Percentiles rank a stretch among this genome's conserved stretches.
Conservation (phyloP, 2,113 vertebrate genomes). For the Eubucco bourcierii region DNA sequence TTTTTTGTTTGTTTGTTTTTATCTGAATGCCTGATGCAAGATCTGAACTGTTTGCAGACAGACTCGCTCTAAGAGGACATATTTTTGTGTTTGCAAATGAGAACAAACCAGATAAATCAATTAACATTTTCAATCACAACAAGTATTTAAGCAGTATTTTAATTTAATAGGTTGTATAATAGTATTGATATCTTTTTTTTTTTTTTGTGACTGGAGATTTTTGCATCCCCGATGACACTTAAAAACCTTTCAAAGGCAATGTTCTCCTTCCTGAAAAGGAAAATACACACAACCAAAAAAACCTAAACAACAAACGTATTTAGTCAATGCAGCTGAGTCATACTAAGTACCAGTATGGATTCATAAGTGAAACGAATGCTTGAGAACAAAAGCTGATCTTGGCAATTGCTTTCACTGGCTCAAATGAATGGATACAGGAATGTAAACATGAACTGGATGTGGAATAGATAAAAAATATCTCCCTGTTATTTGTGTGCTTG, state of each 20-base stretch:
- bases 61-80: neutral
- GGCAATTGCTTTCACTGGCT: neutral
- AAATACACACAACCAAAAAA: neutral
- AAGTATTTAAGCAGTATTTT: neutral
- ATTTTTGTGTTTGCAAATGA: neutral
- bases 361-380: neutral
- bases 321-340: neutral
- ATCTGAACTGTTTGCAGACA: neutral
- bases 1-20: too few relatives aligned
- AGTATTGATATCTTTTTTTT: neutral
- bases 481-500: neutral
- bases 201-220: neutral
- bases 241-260: neutral
- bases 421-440: neutral
- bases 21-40: neutral
- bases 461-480: neutral
- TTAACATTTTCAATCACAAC: neutral
- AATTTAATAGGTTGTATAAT: neutral
- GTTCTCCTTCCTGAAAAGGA: neutral
- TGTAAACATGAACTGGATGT: neutral
- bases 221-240: neutral
- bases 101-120: neutral
- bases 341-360: neutral
- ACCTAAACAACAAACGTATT: neutral
- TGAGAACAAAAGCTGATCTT: neutral